phyloP scores from a whole-genome alignment of 92 coral and sea anemone genomes.

The Actinernus sp. region DNA sequence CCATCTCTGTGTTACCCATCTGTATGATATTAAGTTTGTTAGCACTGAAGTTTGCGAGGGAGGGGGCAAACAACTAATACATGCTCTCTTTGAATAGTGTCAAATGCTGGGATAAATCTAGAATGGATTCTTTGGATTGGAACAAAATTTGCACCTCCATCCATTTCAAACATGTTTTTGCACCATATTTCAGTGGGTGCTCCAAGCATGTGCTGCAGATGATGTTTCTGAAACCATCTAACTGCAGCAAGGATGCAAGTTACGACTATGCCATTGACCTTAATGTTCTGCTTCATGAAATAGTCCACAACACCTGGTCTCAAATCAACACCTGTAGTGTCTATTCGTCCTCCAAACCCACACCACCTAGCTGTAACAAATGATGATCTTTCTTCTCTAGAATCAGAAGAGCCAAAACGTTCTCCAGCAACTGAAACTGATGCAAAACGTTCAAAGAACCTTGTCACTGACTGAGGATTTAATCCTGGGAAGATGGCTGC shows the following conservation, averaged over 20 bases:
- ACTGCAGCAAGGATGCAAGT: slow-evolving; percentile 56
- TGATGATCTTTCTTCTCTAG: slow-evolving; percentile 6
- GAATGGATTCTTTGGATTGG: slow-evolving; percentile 67
- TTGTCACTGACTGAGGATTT: not conserved
- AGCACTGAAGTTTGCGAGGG: not conserved
- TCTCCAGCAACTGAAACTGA: not conserved
- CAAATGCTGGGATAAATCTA: too few relatives aligned
- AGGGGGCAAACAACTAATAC: slow-evolving; percentile 1
- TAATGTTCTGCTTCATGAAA: slow-evolving; percentile 49
- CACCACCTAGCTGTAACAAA: too few relatives aligned
- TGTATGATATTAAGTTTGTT: too few relatives aligned
- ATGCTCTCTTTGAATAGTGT: too few relatives aligned
- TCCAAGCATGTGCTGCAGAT: slow-evolving; percentile 28
- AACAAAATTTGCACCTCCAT: slow-evolving; percentile 65
- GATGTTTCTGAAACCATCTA: slow-evolving; percentile 59
- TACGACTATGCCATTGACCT: slow-evolving; percentile 28
- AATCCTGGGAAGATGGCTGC: not conserved
- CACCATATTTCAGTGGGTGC: slow-evolving; percentile 70
- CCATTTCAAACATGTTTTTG: slow-evolving; percentile 52
- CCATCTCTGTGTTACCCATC: too few relatives aligned
- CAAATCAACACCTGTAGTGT: slow-evolving; percentile 34
- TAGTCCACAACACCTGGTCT: slow-evolving; percentile 71
- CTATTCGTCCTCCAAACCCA: slow-evolving; percentile 63
- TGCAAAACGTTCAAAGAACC: not conserved
- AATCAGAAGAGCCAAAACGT: not conserved